phyloP scores from a whole-genome alignment of 1,140 invertebrate genomes.

The Idris sp. region DNA sequence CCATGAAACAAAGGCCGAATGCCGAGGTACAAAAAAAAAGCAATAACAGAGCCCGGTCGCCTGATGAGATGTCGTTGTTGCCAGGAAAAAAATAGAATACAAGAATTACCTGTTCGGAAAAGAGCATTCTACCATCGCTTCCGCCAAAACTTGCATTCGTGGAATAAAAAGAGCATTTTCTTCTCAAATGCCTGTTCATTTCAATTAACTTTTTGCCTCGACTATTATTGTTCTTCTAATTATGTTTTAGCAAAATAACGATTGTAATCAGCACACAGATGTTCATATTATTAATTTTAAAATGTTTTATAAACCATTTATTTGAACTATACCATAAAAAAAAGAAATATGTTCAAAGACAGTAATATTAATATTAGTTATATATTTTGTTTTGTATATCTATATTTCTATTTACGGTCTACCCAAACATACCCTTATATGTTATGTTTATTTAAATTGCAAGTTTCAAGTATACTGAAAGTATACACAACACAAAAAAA shows the following conservation, averaged over 20 bases:
- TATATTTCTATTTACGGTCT: too few species aligned
- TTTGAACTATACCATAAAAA: too few species aligned
- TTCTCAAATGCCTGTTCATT: slow-evolving; percentile 25
- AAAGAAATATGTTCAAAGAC: too few species aligned
- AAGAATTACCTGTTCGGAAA: slow-evolving; percentile 67
- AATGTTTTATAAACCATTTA: too few species aligned
- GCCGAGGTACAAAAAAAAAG: slow-evolving; percentile 63
- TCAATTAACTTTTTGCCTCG: slow-evolving; percentile 37
- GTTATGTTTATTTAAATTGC: too few species aligned
- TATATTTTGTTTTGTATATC: too few species aligned
- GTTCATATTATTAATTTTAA: too few species aligned
- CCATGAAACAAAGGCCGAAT: slow-evolving; percentile 66
- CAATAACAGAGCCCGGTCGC: slow-evolving; percentile 41
- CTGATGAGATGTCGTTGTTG: slow-evolving; percentile 64
- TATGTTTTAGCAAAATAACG: slow-evolving; percentile 17
- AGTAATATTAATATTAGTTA: too few species aligned
- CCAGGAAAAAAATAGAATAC: slow-evolving; percentile 58
- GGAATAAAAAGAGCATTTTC: slow-evolving; percentile 41
- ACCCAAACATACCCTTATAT: too few species aligned
- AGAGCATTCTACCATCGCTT: slow-evolving; percentile 62
- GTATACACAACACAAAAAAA: too few species aligned
- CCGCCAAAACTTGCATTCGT: slow-evolving; percentile 38
- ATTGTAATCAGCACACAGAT: too few species aligned
- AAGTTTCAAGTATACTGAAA: too few species aligned
- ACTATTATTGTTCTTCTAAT: slow-evolving; percentile 26